Evolutionary conservation across 53 echinoderm and acorn worm genomes (phyloP), one percentile per base, ranked within the genome.

Genomic region (Henricia sp.): DNA sequence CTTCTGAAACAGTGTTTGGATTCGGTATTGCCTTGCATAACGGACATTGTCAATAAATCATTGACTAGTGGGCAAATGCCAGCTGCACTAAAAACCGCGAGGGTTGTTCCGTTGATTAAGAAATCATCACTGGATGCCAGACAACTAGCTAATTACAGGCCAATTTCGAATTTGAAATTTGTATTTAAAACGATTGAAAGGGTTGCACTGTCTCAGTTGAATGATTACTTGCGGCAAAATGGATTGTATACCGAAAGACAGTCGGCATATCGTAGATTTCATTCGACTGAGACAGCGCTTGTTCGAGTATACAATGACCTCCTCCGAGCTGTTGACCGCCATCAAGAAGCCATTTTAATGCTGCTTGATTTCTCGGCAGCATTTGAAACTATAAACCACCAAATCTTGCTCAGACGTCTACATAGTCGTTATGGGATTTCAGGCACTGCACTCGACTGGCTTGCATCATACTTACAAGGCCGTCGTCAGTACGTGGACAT

Each of bases 21-120:
- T 57, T 37, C n/a, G n/a, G n/a, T n/a, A n/a, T n/a, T n/a, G n/a
- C n/a, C n/a, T n/a, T n/a, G n/a, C n/a, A n/a, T n/a, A n/a, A n/a
- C n/a, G n/a, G n/a, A n/a, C 57, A n/a, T 84, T 43, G 42, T 71
- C 37, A 84, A 84, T 58, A 41, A 57, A 84, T 84, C 85, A 71
- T 29, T 71, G 19, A 37, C 67, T 1, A 17, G 38, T 37, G 72
- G 85, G 1, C 9, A 39, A 24, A 44, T 70, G 44, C 70, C 42
- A 21, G 23, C 12, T 20, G 33, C 64, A 25, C 74, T 82, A 50
- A 83, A 88, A 55, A 36, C 40, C 20, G 88, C 83, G 14, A 54
- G 53, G 26, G 73, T 88, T 6, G 67, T 60, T 62, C 88, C 80
- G 17, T 17, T 83, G 25, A 30, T 88, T 2, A 88, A 88, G 66